Evolutionary conservation across 1,140 invertebrate species (phyloP).

Genomic region (Anadara kagoshimensis): DNA sequence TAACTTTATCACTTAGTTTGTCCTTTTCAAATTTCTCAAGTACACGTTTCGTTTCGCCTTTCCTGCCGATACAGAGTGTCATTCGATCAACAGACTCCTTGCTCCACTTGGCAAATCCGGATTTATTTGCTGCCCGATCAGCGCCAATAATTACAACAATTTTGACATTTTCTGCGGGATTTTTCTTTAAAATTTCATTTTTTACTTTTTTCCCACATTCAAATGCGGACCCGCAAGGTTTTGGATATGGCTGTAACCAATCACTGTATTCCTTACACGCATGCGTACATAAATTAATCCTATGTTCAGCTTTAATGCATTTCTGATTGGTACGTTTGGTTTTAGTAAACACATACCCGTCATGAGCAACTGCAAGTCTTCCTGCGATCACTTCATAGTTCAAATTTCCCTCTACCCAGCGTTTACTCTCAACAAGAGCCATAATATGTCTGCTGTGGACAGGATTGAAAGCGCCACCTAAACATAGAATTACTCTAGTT

Average conservation of each 20-base stretch:
- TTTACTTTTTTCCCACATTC: slow-evolving; percentile 16
- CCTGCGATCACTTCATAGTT: slow-evolving; percentile 9
- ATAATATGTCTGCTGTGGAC: slow-evolving; percentile 17
- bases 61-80: slow-evolving; percentile 14
- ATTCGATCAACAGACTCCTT: not conserved
- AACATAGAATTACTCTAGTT: not conserved
- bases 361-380: slow-evolving; percentile 9
- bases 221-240: slow-evolving; percentile 1
- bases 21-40: not conserved
- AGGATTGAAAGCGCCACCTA: slow-evolving; percentile 24
- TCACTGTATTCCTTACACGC: slow-evolving; percentile 1
- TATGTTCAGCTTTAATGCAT: slow-evolving; percentile 21
- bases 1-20: not conserved
- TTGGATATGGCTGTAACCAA: slow-evolving; percentile 13
- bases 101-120: slow-evolving; percentile 15
- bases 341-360: slow-evolving; percentile 13
- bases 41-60: slow-evolving; percentile 8
- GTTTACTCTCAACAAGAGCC: slow-evolving; percentile 8
- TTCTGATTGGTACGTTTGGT: not conserved
- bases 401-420: slow-evolving; percentile 10
- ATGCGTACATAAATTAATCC: slow-evolving; percentile 9
- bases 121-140: slow-evolving; percentile 13
- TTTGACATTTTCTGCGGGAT: not conserved
- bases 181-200: not conserved
- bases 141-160: slow-evolving; percentile 20